phyloP scores from a whole-genome alignment of 2,113 vertebrate species.

The Tyrannus savana region DNA sequence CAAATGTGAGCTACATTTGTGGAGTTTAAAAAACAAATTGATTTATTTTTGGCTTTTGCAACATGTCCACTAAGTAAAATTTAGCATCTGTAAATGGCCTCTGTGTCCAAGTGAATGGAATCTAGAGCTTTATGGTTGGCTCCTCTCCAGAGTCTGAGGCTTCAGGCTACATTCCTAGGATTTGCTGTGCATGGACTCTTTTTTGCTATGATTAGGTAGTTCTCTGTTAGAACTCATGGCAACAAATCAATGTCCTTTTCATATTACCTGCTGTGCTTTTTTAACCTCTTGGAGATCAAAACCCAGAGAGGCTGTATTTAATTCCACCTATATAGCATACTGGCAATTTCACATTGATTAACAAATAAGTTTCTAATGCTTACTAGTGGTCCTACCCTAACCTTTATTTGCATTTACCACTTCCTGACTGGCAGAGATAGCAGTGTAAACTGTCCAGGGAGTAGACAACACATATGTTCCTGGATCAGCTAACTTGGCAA shows the following conservation, averaged over 20 bases:
- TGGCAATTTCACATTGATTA: constrained; percentile 50
- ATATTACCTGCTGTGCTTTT: constrained; percentile 51
- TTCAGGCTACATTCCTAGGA: constrained; percentile 46
- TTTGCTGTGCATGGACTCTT: constrained; percentile 20
- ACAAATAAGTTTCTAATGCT: constrained; percentile 41
- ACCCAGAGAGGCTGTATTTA: constrained; percentile 20
- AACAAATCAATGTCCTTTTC: constrained; percentile 54
- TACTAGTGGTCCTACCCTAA: constrained; percentile 44
- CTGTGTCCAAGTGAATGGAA: constrained; percentile 47
- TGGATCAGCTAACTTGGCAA: constrained; percentile 52
- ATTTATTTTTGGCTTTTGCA: constrained; percentile 51
- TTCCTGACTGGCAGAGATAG: constrained; percentile 42
- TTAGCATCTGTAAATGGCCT: constrained; percentile 47
- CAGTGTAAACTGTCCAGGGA: background rate
- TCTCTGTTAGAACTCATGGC: constrained; percentile 35
- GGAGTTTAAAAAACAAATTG: constrained; percentile 33
- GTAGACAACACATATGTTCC: background rate
- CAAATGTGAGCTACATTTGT: constrained; percentile 6
- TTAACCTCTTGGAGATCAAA: constrained; percentile 52
- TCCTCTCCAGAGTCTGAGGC: constrained; percentile 47
- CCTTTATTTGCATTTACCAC: constrained; percentile 5
- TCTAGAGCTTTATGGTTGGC: constrained; percentile 21
- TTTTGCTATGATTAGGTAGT: constrained; percentile 37
- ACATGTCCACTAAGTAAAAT: constrained; percentile 23
- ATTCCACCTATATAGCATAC: constrained; percentile 36